These are phyloP conservation scores for Ips nitidus DNA, from an alignment of 1,140 invertebrate genomes.

Conservation along the genomic window DNA sequence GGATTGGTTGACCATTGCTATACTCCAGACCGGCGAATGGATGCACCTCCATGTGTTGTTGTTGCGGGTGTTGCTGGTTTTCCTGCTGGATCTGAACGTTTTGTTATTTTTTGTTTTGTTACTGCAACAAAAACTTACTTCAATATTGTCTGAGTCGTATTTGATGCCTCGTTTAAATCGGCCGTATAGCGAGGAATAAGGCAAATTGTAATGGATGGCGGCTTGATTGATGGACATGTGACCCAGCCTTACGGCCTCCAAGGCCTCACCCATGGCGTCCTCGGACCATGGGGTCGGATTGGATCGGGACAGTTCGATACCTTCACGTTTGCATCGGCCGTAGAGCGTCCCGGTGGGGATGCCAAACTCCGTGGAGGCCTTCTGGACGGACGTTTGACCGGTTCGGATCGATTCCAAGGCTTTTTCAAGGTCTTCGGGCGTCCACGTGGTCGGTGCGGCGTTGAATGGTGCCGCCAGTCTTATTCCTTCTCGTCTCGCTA, in stretches of 20 bases:
- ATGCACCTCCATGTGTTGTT: constrained; percentile 46
- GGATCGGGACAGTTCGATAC: constrained; percentile 81
- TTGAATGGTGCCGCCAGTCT: constrained; percentile 84
- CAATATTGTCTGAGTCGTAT: constrained; percentile 53
- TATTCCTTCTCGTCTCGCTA: constrained; percentile 84
- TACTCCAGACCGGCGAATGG: constrained; percentile 47
- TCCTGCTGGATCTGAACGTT: constrained; percentile 17
- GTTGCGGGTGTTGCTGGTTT: constrained; percentile 43
- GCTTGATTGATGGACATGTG: constrained; percentile 93
- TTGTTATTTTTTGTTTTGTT: neutral
- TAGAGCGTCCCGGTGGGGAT: constrained; percentile 85
- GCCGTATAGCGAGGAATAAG: constrained; percentile 85
- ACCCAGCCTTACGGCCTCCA: constrained; percentile 84
- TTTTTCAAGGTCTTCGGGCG: constrained; percentile 76
- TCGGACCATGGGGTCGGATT: constrained; percentile 89
- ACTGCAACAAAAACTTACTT: constrained; percentile 36
- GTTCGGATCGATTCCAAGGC: constrained; percentile 80
- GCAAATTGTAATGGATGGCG: constrained; percentile 87
- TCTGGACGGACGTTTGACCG: constrained; percentile 78
- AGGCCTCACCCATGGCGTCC: constrained; percentile 84
- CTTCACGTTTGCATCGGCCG: constrained; percentile 83
- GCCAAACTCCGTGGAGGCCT: constrained; percentile 79
- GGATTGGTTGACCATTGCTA: constrained; percentile 47
- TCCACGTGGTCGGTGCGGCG: constrained; percentile 87
- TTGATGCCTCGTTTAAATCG: constrained; percentile 77